Evolutionary conservation across 2,797 vertebrate species (phyloP).

Genomic region (Champsocephalus gunnari): DNA sequence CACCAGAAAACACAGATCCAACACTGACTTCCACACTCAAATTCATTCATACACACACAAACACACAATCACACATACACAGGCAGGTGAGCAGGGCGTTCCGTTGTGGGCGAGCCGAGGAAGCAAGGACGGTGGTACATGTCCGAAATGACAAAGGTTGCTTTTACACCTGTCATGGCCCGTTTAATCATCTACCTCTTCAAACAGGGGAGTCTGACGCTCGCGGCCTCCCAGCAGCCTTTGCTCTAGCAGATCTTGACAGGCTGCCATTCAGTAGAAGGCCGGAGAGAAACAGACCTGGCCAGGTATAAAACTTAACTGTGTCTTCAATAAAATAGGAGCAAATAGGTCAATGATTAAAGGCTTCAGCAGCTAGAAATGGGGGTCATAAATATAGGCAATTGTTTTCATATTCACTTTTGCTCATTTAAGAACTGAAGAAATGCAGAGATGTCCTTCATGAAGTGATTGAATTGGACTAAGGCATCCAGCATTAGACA

Average conservation of each 20-base stretch:
- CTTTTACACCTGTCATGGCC: slow-evolving; percentile 95
- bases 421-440: not conserved
- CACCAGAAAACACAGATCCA: slow-evolving; percentile 9
- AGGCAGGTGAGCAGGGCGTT: slow-evolving; percentile 76
- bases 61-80: slow-evolving; percentile 22
- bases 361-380: slow-evolving; percentile 8
- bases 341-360: slow-evolving; percentile 67
- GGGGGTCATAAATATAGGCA: slow-evolving; percentile 54
- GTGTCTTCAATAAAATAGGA: slow-evolving; percentile 70
- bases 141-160: slow-evolving; percentile 96
- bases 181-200: slow-evolving; percentile 99
- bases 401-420: slow-evolving; percentile 24
- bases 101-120: slow-evolving; percentile 67
- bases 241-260: slow-evolving; percentile 55
- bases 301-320: slow-evolving; percentile 67
- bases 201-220: slow-evolving; percentile 88
- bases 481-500: not conserved
- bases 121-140: slow-evolving; percentile 83
- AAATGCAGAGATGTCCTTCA: not conserved
- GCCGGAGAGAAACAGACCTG: slow-evolving; percentile 24
- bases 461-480: not conserved
- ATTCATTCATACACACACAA: slow-evolving; percentile 18
- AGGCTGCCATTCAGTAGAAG: slow-evolving; percentile 45
- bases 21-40: not conserved
- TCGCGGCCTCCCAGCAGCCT: slow-evolving; percentile 79